Percentiles rank a stretch among this genome's conserved stretches.
Conservation (phyloP, 2,113 vertebrate genomes). For the Hyaena hyaena region DNA sequence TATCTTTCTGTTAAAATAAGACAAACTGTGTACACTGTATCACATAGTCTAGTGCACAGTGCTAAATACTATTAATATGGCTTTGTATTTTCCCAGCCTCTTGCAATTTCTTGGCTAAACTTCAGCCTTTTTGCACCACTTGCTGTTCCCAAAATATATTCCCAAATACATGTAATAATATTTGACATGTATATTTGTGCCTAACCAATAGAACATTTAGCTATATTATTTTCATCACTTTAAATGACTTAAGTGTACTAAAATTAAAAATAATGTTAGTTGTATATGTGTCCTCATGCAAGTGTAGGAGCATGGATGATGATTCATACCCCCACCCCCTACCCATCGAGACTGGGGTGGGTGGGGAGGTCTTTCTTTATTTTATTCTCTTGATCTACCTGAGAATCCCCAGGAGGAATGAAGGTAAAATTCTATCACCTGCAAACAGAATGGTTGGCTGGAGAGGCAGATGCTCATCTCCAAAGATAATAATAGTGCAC, state of each 20-base stretch:
- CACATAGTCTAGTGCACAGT: background rate
- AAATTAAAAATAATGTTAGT: background rate
- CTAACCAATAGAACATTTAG: background rate
- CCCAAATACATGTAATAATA: background rate
- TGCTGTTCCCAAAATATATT: background rate
- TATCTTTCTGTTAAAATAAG: background rate
- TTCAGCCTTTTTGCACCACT: background rate
- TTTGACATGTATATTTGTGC: background rate
- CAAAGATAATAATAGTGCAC: background rate
- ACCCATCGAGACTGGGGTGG: background rate
- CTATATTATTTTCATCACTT: background rate
- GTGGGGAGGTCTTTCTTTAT: background rate
- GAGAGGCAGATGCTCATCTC: background rate
- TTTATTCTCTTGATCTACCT: background rate
- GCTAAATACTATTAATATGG: background rate
- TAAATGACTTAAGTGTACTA: constrained; percentile 26
- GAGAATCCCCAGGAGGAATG: background rate
- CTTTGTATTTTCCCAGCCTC: background rate
- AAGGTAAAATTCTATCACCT: background rate
- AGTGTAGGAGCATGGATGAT: background rate
- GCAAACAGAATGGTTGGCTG: background rate
- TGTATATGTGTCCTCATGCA: background rate
- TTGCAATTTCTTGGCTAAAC: background rate
- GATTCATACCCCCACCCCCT: background rate
- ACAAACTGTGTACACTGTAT: background rate